Base-by-base conservation (phyloP, 2,888 invertebrate genomes). In the Drosophila tanythrix region DNA sequence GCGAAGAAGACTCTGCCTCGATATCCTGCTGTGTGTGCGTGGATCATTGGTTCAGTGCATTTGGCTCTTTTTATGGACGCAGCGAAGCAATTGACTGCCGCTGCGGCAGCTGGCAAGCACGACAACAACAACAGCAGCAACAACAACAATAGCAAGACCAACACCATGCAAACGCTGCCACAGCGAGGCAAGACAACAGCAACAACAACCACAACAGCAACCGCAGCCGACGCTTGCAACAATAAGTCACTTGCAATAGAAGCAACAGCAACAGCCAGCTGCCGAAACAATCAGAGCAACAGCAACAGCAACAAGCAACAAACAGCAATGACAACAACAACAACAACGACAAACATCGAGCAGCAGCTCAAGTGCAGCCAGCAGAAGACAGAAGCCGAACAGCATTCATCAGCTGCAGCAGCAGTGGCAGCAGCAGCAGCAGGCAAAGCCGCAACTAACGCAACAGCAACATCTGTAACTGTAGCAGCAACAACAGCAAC, bases 11-110 rank as follows among this genome's bases (percentile, higher is more conserved):
- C 33, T 65, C 66, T 64, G 81, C 66, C 60, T 59, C 66, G 90
- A 89, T 88, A 84, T 84, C 84, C 90, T 88, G 84, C 84, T 84
- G 83, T 84, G 83, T 84, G 83, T 88, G 81, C 67, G 79, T 78
- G 70, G 79, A 81, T 78, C 81, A 66, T 76, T 84, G 87, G 83
- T 77, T 81, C 81, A 79, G 82, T 85, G 83, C 69, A 77, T 74
- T 69, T 48, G 60, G 74, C 67, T 63, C 78, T 89, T 84, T 83
- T 84, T 89, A 84, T 84, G 84, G 84, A 84, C 71, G 88, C 85
- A 67, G 73, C 82, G 58, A 88, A 84, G 83, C 83, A 84, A 85
- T 84, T 89, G 83, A 84, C 79, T 88, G 82, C 70, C 60, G 82
- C 78, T 66, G 83, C 64, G 61, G 79, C 83, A 52, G 79, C 68